Percentiles rank a stretch among this genome's conserved stretches.
These are phyloP conservation scores for Silurus asotus DNA, from an alignment of 2,113 vertebrate genomes.

Conservation along the genomic window DNA sequence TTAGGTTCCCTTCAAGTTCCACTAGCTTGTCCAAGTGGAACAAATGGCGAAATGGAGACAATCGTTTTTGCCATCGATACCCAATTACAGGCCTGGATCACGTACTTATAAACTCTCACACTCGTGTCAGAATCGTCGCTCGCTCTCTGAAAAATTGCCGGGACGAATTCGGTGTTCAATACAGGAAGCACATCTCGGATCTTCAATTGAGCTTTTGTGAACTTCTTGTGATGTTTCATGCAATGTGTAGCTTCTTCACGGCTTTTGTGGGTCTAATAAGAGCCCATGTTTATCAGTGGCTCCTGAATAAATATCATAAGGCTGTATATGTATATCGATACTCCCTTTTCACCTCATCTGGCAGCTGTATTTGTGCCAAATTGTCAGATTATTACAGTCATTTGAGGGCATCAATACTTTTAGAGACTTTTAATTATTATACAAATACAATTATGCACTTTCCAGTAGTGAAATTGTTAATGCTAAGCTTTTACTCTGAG, in stretches of 20 bases:
- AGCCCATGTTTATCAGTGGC: neutral
- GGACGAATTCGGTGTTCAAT: slow-evolving; percentile 29
- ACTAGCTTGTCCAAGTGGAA: slow-evolving; percentile 70
- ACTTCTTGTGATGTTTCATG: neutral
- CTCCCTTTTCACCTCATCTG: neutral
- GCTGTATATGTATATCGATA: neutral
- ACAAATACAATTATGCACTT: neutral
- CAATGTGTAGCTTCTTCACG: no score
- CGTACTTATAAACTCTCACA: slow-evolving; percentile 52
- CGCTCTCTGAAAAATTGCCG: slow-evolving; percentile 24
- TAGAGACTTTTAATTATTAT: neutral
- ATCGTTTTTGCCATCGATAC: slow-evolving; percentile 72
- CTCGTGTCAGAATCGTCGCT: slow-evolving; percentile 37
- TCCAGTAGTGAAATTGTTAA: neutral
- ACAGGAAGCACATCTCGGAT: slow-evolving; percentile 18
- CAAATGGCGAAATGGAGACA: slow-evolving; percentile 65
- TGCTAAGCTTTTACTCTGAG: neutral
- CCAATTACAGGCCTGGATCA: slow-evolving; percentile 66
- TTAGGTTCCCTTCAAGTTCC: slow-evolving; percentile 71
- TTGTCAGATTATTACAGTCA: neutral
- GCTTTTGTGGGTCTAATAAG: neutral
- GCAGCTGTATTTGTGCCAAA: neutral
- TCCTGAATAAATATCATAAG: neutral
- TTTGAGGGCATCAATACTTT: neutral
- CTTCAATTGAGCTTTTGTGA: neutral